Base-by-base conservation (phyloP, 2,888 invertebrate species). In the Ornithoptera priamus region DNA sequence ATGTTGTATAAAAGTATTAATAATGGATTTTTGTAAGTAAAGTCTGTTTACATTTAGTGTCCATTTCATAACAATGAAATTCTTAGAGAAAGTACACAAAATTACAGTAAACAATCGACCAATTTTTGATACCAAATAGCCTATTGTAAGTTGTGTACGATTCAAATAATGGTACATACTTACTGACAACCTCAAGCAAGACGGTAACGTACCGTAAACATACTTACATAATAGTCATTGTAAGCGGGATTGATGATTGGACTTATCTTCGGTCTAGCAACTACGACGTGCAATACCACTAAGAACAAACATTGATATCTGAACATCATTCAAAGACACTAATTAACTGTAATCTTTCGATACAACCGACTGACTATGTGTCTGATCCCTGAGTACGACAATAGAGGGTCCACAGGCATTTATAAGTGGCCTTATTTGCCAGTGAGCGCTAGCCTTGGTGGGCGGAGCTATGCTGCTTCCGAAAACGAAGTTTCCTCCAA, bases 171-270 rank as follows among this genome's bases (percentile, higher is more conserved):
- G 39, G 17, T 36, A n/a, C 46, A 65, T 60, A 30, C 17, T 18
- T 60, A 30, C 8, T 18, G 12, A 18, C 8, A 66, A 65, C 30
- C 59, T 59, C n/a, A 7, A 24, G 46, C 30, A 57, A 46, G 18
- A 53, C 18, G 46, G n/a, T 7, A 62, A 24, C 6, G 24, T 57
- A 62, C 90, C 62, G n/a, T 73, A n/a, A 42, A 74, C 67, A 70
- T 65, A 72, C 94, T 94, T 90, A 95, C 95, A 85, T 94, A 94
- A 85, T 94, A 94, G 83, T 94, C 94, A 72, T 94, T 86, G 75
- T 89, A 87, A 77, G 83, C 86, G 30, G 85, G 84, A 63, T 91
- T 91, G 20, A 80, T 85, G 57, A 79, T 82, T 8, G 75, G 72
- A 67, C 78, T 77, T 46, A 84, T 72, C 73, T 87, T 87, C 3